Base-by-base conservation (phyloP, 2,797 vertebrate species). In the Manis pentadactyla region DNA sequence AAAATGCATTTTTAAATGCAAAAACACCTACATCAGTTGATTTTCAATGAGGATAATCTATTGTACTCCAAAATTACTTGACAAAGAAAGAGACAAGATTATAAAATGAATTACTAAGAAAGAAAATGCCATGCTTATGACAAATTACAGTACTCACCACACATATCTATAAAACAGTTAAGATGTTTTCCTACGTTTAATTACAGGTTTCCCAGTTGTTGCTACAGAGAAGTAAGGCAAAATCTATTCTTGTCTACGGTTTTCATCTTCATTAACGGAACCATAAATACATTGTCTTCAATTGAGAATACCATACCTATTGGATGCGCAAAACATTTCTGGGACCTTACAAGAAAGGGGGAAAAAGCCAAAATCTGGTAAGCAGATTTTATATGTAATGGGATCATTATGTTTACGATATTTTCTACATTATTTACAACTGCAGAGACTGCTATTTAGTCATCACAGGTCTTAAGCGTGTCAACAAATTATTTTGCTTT, bases 221-320 rank as follows among this genome's bases (percentile, higher is more conserved):
- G 71, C 46, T 68, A 84, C 34, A 69, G 51, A 92, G 15, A 85
- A 63, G 82, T 85, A 89, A 74, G 39, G 55, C n/a, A 83, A 87
- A 89, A 95, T 85, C 31, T 73, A 86, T 31, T 71, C 4, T 59
- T 61, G 5, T 57, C 39, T 83, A 37, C 63, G 18, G 49, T 96
- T 94, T 93, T 96, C 7, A 55, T 78, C 75, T 97, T 64, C 46
- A 53, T 37, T 87, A 75, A 73, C 21, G 53, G 46, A 91, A 82
- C 93, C 55, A 73, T 59, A 94, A 91, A 77, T 19, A 66, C 10
- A 92, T 37, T 49, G 15, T 42, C 46, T 46, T 15, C 61, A 92
- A 29, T 19, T 49, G 1, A 96, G 37, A 90, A 87, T 11, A 73
- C 31, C n/a, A 5, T 57, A 37, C 2, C 39, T 79, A 68, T 12